phyloP scores from a whole-genome alignment of 2,888 invertebrate species.

The Drosophila affinis region DNA sequence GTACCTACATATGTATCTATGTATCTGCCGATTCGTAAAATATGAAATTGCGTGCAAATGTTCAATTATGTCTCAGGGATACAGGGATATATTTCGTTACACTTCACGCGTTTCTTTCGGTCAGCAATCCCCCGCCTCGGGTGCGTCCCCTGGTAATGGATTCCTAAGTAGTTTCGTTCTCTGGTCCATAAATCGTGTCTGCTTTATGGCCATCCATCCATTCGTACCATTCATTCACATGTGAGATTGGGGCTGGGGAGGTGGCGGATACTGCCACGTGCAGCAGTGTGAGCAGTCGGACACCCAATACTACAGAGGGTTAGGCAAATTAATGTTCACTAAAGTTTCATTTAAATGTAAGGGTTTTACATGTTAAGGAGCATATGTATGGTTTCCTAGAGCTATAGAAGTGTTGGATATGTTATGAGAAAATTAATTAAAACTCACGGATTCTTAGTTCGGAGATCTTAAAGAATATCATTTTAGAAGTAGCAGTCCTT shows the following conservation, averaged over 20 bases:
- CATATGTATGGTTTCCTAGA: neutral
- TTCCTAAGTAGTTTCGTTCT: slow-evolving; percentile 67
- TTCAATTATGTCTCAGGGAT: slow-evolving; percentile 58
- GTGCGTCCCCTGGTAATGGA: slow-evolving; percentile 60
- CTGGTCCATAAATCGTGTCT: slow-evolving; percentile 38
- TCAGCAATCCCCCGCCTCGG: slow-evolving; percentile 14
- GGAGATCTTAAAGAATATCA: too few relatives aligned
- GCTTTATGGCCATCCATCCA: slow-evolving; percentile 15
- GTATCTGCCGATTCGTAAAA: slow-evolving; percentile 69
- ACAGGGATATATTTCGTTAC: slow-evolving; percentile 59
- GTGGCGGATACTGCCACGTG: neutral
- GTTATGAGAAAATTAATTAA: too few relatives aligned
- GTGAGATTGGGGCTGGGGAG: neutral
- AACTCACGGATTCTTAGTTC: too few relatives aligned
- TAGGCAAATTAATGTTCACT: neutral
- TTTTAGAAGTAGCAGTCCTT: too few relatives aligned
- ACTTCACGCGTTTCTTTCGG: slow-evolving; percentile 74
- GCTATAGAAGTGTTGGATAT: too few relatives aligned
- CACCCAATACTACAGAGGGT: neutral
- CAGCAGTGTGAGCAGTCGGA: too few relatives aligned
- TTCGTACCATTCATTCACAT: neutral
- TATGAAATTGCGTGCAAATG: slow-evolving; percentile 76
- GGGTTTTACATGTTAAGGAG: neutral
- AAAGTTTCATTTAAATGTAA: neutral
- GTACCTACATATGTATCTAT: neutral